Percentiles rank a stretch among this genome's conserved stretches.
Conservation (phyloP, 2,888 invertebrate genomes). For the Ectemnius continuus region DNA sequence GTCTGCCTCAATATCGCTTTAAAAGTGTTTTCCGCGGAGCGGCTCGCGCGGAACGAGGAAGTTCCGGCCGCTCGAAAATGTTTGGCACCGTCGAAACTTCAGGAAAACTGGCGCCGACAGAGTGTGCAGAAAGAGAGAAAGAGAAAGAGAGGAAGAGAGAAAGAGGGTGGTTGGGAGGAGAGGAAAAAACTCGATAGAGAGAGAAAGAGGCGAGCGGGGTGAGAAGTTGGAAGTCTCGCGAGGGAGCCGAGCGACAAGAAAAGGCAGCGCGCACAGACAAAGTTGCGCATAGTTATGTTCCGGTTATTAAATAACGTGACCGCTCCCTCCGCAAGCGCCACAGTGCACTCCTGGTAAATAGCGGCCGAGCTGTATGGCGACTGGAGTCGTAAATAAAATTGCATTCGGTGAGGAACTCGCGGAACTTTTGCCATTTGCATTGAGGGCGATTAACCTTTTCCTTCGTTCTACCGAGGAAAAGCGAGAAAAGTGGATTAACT, state of each 20-base stretch:
- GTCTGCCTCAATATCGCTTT: conserved; percentile 21
- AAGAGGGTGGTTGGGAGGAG: too few relatives aligned
- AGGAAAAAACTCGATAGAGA: conserved; percentile 30
- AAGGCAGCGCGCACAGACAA: conserved; percentile 29
- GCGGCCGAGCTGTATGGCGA: not conserved
- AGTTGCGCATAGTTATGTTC: conserved; percentile 63
- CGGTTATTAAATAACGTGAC: conserved; percentile 66
- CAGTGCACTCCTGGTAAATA: conserved; percentile 44
- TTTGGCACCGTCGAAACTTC: conserved; percentile 49
- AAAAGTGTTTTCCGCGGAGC: conserved; percentile 9
- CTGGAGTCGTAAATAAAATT: too few relatives aligned
- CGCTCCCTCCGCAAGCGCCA: conserved; percentile 14
- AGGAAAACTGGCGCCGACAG: conserved; percentile 19
- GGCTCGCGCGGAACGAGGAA: conserved; percentile 26
- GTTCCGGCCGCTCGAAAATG: conserved; percentile 50
- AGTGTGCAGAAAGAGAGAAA: too few relatives aligned
- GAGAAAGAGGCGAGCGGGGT: conserved; percentile 33
- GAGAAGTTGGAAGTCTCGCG: conserved; percentile 42
- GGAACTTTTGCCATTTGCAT: too few relatives aligned
- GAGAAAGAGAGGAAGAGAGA: not conserved
- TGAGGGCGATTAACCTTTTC: too few relatives aligned
- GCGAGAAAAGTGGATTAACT: too few relatives aligned
- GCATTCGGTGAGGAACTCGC: too few relatives aligned
- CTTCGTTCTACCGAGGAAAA: too few relatives aligned
- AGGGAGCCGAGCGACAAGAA: conserved; percentile 32